Conservation (phyloP, 2,797 vertebrate genomes). For the Melanotaenia pygmaea region DNA sequence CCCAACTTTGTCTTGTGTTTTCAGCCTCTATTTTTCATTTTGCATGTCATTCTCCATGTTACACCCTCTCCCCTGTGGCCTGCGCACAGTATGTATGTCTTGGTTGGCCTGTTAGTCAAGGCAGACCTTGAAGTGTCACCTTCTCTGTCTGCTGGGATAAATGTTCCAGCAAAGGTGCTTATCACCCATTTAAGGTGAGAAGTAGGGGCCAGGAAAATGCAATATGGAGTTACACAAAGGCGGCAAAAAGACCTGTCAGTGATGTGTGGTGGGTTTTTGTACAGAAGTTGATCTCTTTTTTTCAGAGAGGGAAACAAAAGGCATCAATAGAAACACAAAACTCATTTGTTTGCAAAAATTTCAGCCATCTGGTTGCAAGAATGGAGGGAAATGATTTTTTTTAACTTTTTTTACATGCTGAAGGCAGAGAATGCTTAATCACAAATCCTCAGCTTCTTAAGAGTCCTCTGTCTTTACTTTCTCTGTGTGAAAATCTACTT, state of each 20-base stretch:
- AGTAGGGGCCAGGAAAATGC: conserved; percentile 15
- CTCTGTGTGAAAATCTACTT: conserved; percentile 32
- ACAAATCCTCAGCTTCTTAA: conserved; percentile 30
- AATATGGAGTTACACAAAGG: conserved; percentile 7
- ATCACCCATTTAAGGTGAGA: conserved; percentile 49
- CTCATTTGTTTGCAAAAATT: conserved; percentile 6
- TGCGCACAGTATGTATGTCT: conserved; percentile 16
- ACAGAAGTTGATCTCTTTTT: neutral
- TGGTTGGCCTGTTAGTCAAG: conserved; percentile 35
- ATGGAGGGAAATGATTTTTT: neutral
- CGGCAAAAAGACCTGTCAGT: neutral
- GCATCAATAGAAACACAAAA: conserved; percentile 17
- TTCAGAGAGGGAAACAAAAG: neutral
- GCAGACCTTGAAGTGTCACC: conserved; percentile 74
- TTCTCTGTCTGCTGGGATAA: conserved; percentile 63
- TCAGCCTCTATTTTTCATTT: conserved; percentile 2
- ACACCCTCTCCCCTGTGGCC: conserved; percentile 7
- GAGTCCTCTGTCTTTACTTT: neutral
- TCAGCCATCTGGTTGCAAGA: neutral
- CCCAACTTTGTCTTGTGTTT: neutral
- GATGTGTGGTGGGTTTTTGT: conserved; percentile 1
- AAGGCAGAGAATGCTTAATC: conserved; percentile 26
- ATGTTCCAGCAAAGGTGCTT: conserved; percentile 58
- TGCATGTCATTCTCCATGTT: conserved; percentile 30
- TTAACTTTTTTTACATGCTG: neutral